Conservation (phyloP, 2,888 invertebrate species). For the Ochropacha duplaris region DNA sequence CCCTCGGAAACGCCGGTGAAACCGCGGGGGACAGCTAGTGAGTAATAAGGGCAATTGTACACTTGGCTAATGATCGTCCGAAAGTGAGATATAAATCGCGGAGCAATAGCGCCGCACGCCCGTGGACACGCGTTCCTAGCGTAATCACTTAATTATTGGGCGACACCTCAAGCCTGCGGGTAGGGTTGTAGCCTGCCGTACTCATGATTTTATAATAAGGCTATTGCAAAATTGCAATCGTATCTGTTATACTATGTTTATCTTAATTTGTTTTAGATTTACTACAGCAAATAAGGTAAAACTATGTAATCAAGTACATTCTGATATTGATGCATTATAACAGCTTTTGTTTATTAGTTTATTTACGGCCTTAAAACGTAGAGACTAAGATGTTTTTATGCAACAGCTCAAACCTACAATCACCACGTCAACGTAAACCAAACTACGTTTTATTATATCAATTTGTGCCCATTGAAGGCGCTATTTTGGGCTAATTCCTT, state of each 20-base stretch:
- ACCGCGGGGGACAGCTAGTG: too few species aligned
- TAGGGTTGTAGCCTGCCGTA: slow-evolving; percentile 54
- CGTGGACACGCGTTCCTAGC: slow-evolving; percentile 73
- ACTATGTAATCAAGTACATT: too few species aligned
- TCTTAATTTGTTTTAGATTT: too few species aligned
- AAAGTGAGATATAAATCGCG: slow-evolving; percentile 75
- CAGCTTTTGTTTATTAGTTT: too few species aligned
- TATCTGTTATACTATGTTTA: too few species aligned
- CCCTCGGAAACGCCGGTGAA: too few species aligned
- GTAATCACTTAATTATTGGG: slow-evolving; percentile 82
- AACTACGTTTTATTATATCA: slow-evolving; percentile 81
- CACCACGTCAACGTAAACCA: slow-evolving; percentile 49
- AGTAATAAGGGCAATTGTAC: slow-evolving; percentile 37
- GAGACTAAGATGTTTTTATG: not conserved
- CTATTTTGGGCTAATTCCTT: slow-evolving; percentile 71
- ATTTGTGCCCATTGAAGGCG: slow-evolving; percentile 73
- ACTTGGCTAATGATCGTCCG: slow-evolving; percentile 59
- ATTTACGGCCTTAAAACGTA: too few species aligned
- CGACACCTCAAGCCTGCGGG: slow-evolving; percentile 60
- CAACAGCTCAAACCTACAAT: slow-evolving; percentile 35
- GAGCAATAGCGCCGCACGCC: slow-evolving; percentile 11
- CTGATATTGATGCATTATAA: too few species aligned
- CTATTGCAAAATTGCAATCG: too few species aligned
- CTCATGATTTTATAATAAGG: not conserved
- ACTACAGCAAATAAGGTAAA: too few species aligned